Base-by-base conservation (phyloP, 2,113 vertebrate genomes). In the Varanus komodoensis region DNA sequence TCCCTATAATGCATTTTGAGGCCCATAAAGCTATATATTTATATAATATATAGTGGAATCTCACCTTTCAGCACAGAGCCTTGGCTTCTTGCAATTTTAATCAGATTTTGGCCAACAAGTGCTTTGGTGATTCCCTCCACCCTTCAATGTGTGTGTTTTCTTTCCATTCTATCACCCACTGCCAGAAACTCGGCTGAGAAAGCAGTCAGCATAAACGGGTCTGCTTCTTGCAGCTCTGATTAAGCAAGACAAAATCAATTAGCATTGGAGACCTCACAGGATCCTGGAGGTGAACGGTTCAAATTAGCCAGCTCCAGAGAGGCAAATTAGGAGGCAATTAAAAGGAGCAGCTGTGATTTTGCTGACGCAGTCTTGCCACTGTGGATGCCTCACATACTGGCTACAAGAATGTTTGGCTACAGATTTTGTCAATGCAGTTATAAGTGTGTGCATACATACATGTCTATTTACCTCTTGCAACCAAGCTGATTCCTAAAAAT, bases 171-270 rank as follows among this genome's bases (percentile, higher is more conserved):
- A 74, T 93, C 95, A 61, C 69, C 29, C 86, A 87, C 48, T 8
- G 79, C 73, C 93, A 91, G 94, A 38, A 81, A 21, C 90, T 85
- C 8, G 92, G 94, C 92, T 94, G 94, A 95, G 93, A 95, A 89
- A 92, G 7, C 91, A 92, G 91, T 61, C 92, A 25, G 83, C 1
- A 86, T 84, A 93, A 96, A 94, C 0, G 54, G 87, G 92, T 84
- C 95, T 96, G 95, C 1, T 94, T 94, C 90, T 84, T 89, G 89
- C 29, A 8, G 78, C 90, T 91, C 38, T 97, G 96, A 96, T 96
- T 95, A 96, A 96, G 93, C 91, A 96, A 97, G 97, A 97, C 96
- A 97, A 97, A 97, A 94, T 96, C 95, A 95, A 95, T 97, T 96
- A 96, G 92, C 93, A 94, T 96, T 95, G 89, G 95, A 97, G 95